Conservation (phyloP, 2,113 vertebrate genomes). For the Meles meles region DNA sequence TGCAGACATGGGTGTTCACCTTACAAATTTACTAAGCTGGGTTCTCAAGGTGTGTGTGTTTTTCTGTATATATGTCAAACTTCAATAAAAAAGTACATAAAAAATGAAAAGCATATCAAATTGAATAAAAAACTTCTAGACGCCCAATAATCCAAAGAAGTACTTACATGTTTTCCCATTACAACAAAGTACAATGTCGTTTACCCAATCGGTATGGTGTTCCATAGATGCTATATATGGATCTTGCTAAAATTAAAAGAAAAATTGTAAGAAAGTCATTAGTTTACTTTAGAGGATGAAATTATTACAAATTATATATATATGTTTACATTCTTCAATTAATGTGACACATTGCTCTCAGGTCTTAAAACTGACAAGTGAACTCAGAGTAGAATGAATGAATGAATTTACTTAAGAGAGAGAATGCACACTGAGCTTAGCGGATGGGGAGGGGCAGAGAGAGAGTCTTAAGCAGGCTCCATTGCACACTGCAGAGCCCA, state of each 20-base stretch:
- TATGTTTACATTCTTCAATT: background rate
- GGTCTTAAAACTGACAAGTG: background rate
- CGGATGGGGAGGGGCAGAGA: background rate
- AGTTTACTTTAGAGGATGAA: background rate
- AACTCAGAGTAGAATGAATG: background rate
- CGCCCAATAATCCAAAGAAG: background rate
- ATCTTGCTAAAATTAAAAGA: conserved; percentile 90
- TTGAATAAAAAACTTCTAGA: background rate
- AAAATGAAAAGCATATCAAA: background rate
- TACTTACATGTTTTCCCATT: conserved; percentile 98
- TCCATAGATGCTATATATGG: conserved; percentile 99
- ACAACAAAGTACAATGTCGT: conserved; percentile 98
- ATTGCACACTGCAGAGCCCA: background rate
- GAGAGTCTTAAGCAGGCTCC: background rate
- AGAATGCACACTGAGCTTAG: background rate
- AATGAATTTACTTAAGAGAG: background rate
- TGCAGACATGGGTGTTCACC: background rate
- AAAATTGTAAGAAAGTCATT: background rate
- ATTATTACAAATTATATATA: background rate
- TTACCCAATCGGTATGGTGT: conserved; percentile 99
- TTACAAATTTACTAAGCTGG: background rate
- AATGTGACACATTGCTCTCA: background rate
- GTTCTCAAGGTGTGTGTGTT: background rate
- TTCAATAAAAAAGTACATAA: background rate
- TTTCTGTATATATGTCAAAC: background rate